phyloP scores from a whole-genome alignment of 2,888 invertebrate species.

The Erebia palarica region DNA sequence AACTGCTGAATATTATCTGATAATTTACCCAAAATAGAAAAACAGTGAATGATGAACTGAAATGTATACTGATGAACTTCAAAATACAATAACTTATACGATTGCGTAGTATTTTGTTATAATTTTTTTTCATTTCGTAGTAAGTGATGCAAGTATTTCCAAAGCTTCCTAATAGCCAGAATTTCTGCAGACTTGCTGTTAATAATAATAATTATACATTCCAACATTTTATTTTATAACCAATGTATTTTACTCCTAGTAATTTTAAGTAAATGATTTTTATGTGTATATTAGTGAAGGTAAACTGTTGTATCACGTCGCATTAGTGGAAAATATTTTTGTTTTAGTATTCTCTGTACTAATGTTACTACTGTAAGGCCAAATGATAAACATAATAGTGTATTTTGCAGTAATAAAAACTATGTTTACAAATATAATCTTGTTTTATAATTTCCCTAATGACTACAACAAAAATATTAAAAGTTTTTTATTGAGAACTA shows the following conservation, averaged over 20 bases:
- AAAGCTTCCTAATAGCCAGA: background rate
- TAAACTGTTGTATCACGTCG: slow-evolving; percentile 76
- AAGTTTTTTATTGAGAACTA: no score
- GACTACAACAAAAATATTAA: background rate
- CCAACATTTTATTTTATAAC: slow-evolving; percentile 60
- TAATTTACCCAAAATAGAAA: background rate
- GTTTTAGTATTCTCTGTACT: slow-evolving; percentile 73
- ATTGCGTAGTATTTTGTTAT: background rate
- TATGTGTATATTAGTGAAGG: slow-evolving; percentile 51
- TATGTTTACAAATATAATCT: slow-evolving; percentile 63
- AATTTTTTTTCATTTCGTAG: background rate
- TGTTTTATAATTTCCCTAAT: slow-evolving; percentile 45
- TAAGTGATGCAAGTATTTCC: background rate
- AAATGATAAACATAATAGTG: slow-evolving; percentile 80
- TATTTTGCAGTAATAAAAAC: slow-evolving; percentile 77
- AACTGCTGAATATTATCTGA: no score
- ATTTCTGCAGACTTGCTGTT: background rate
- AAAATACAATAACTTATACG: background rate
- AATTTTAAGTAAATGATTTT: slow-evolving; percentile 46
- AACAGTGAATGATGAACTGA: no score
- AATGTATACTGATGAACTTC: background rate
- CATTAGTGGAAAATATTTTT: slow-evolving; percentile 65
- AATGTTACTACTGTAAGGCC: slow-evolving; percentile 78
- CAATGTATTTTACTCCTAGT: slow-evolving; percentile 57
- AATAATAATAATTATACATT: slow-evolving; percentile 54